Base-by-base conservation (phyloP, 2,797 vertebrate species). In the Periophthalmus magnuspinnatus region DNA sequence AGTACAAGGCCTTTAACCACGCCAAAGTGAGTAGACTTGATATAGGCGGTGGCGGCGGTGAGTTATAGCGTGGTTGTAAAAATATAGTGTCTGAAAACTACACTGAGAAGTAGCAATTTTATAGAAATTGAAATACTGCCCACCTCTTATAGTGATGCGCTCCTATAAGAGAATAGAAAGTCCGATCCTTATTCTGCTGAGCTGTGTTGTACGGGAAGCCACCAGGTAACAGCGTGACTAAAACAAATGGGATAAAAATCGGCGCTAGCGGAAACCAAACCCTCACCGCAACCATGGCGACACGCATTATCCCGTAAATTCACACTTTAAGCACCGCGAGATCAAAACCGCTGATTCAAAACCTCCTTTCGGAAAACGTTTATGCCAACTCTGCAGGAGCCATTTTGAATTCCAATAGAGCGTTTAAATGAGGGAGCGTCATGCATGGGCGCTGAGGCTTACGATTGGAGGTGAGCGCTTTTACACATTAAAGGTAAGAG, bases 401-500 rank as follows among this genome's bases (percentile, higher is more conserved):
- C 67, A 67, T 83, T 74, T 34, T 55, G 7, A 16, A 75, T 73
- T 70, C 75, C 83, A 87, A 5, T 14, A 45, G 41, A 0, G 41
- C 13, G 13, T 5, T 90, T 87, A 84, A 91, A 91, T 88, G 87
- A 88, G 88, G 85, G 83, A 79, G 80, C 81, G 87, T 91, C 88
- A 89, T 55, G 91, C 90, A 80, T 89, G 88, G 77, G 71, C 67
- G 69, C 22, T 6, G 62, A 74, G 66, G 87, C 88, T 84, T 88
- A 85, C 81, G 83, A 80, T n/a, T 83, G 84, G 85, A 81, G 61
- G 84, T 88, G 89, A 91, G 91, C 89, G 85, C 86, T 84, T 90
- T 81, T 89, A 84, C 86, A 85, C 86, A 87, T 86, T 85, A 89
- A 88, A 81, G 80, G 72, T 78, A 78, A 72, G 79, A 83, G 83